Evolutionary conservation across 2,888 invertebrate genomes (phyloP).

Genomic region (Bellardia pandia): DNA sequence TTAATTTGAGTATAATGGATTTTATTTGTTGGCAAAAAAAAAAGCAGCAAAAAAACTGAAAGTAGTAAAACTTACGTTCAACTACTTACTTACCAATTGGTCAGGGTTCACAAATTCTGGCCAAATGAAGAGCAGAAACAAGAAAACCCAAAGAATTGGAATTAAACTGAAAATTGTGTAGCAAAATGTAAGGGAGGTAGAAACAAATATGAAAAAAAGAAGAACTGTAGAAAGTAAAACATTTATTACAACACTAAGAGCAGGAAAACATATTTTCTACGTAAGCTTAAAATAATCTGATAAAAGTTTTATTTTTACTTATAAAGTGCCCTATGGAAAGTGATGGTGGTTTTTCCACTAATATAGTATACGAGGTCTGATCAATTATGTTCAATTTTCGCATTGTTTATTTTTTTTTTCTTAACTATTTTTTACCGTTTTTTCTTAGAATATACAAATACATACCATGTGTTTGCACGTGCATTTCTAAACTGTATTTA

Average conservation of each 20-base stretch:
- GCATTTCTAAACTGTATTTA: no score
- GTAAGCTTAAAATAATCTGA: conserved; percentile 50
- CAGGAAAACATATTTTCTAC: conserved; percentile 37
- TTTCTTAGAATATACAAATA: no score
- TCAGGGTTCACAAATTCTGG: conserved; percentile 67
- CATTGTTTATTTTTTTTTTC: no score
- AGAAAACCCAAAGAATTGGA: conserved; percentile 11
- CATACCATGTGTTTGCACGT: no score
- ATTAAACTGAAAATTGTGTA: conserved; percentile 23
- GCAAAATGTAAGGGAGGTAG: not conserved
- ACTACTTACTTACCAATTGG: conserved; percentile 68
- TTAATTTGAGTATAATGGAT: conserved; percentile 68
- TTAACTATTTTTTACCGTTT: no score
- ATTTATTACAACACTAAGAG: conserved; percentile 33
- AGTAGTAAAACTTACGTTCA: conserved; percentile 44
- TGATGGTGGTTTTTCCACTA: not conserved
- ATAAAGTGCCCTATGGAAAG: not conserved
- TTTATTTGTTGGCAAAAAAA: conserved; percentile 42
- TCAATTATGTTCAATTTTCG: no score
- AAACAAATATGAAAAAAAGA: not conserved
- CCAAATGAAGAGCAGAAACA: conserved; percentile 30
- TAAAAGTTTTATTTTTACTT: conserved; percentile 36
- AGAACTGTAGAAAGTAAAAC: conserved; percentile 15
- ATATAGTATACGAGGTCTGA: not conserved
- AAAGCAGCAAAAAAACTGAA: not conserved